Conservation (phyloP, 30 jellyfish, hydroid and myxozoan species). For the Aurelia sp. region DNA sequence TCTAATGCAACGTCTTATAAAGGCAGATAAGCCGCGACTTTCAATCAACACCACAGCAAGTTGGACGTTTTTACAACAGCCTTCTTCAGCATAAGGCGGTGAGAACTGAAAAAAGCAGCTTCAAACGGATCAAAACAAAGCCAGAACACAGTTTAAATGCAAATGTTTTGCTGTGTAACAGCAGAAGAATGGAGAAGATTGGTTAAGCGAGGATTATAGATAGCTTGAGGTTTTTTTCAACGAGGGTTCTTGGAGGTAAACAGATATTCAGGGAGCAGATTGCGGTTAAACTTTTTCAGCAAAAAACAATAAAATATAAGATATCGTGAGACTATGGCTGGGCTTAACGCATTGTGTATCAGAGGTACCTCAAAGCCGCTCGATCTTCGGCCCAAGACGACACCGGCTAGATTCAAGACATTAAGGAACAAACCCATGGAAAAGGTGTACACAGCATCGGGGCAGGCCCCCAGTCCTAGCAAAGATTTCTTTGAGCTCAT, state of each 20-base stretch:
- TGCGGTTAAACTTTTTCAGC: constrained; percentile 24
- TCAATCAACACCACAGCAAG: no score
- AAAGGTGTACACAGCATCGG: constrained; percentile 77
- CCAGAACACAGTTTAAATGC: no score
- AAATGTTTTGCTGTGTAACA: no score
- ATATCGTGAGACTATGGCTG: constrained; percentile 38
- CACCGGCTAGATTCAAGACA: constrained; percentile 14
- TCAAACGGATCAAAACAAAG: no score
- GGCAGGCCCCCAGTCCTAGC: constrained; percentile 92
- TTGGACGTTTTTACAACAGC: no score
- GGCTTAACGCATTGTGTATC: constrained; percentile 35
- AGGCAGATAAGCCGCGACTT: no score
- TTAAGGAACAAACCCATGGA: constrained; percentile 36
- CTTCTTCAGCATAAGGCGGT: no score
- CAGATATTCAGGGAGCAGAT: constrained; percentile 18
- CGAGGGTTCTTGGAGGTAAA: background rate
- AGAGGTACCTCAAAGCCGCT: constrained; percentile 24
- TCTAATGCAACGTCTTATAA: no score
- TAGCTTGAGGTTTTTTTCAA: no score
- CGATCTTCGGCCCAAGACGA: constrained; percentile 13
- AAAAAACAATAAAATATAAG: constrained; percentile 3
- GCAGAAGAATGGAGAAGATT: no score
- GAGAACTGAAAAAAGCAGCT: no score
- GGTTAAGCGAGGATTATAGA: no score
- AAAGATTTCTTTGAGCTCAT: constrained; percentile 84